These are phyloP conservation scores for Mastomys coucha DNA, from an alignment of 2,113 vertebrate species.

Conservation along the genomic window DNA sequence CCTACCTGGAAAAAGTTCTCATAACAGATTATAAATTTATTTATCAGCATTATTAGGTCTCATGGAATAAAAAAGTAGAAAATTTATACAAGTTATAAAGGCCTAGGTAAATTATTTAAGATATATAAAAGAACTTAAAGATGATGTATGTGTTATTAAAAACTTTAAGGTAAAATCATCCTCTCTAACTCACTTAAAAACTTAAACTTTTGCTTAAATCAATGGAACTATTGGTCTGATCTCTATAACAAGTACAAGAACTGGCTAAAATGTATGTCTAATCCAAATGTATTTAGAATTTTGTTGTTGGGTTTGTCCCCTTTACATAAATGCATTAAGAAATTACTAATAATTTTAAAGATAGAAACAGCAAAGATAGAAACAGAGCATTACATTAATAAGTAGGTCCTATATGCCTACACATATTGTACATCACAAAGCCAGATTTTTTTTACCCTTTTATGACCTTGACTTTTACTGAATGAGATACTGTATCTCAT, in stretches of 20 bases:
- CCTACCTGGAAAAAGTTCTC: neutral
- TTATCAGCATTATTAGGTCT: neutral
- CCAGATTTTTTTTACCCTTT: neutral
- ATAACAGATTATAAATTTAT: neutral
- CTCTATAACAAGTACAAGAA: neutral
- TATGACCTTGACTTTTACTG: neutral
- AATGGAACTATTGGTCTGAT: neutral
- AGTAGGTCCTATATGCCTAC: neutral
- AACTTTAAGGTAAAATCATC: neutral
- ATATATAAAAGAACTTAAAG: neutral
- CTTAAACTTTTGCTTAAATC: neutral
- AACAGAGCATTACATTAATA: neutral
- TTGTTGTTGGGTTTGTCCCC: neutral
- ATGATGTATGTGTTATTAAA: neutral
- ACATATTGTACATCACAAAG: neutral
- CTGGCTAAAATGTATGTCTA: neutral
- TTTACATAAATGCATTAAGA: neutral
- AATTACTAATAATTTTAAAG: neutral
- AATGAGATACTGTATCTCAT: neutral
- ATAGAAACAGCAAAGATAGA: neutral
- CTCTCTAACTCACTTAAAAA: no score
- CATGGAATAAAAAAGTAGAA: neutral
- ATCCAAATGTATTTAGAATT: neutral
- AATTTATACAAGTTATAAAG: neutral
- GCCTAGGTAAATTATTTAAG: neutral